These are phyloP conservation scores for Boulengerochromis microlepis DNA, from an alignment of 2,113 vertebrate species.

Conservation along the genomic window DNA sequence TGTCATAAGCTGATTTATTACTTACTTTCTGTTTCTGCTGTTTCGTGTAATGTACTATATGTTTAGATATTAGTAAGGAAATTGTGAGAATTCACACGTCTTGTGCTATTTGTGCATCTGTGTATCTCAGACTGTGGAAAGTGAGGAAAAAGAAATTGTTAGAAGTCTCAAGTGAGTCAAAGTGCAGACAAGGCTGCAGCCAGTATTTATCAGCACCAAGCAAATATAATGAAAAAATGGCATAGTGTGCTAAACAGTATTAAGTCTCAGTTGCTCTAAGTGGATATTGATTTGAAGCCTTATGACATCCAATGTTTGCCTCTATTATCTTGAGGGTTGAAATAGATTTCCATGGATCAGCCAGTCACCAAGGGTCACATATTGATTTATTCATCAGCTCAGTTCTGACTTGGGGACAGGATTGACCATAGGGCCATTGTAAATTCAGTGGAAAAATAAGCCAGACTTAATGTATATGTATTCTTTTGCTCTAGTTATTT, in stretches of 20 bases:
- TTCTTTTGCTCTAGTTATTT: background rate
- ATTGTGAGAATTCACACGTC: background rate
- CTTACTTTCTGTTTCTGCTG: background rate
- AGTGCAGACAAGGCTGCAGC: background rate
- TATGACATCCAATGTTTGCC: background rate
- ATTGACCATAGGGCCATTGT: background rate
- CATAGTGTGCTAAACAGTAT: background rate
- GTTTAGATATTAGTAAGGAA: background rate
- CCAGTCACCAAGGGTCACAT: background rate
- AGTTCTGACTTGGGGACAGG: background rate
- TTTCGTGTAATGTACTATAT: background rate
- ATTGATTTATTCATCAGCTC: slow-evolving; percentile 32
- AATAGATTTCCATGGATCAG: background rate
- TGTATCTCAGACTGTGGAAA: background rate
- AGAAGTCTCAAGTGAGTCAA: background rate
- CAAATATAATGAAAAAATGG: background rate
- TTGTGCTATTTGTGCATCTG: background rate
- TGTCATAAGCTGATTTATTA: background rate
- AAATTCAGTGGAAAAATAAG: background rate
- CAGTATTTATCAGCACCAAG: background rate
- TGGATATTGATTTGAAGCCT: slow-evolving; percentile 15
- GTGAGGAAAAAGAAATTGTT: background rate
- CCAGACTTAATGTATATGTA: background rate
- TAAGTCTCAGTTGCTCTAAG: background rate
- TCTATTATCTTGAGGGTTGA: background rate